phyloP scores from a whole-genome alignment of 2,888 invertebrate genomes.

The Dicycla oo region DNA sequence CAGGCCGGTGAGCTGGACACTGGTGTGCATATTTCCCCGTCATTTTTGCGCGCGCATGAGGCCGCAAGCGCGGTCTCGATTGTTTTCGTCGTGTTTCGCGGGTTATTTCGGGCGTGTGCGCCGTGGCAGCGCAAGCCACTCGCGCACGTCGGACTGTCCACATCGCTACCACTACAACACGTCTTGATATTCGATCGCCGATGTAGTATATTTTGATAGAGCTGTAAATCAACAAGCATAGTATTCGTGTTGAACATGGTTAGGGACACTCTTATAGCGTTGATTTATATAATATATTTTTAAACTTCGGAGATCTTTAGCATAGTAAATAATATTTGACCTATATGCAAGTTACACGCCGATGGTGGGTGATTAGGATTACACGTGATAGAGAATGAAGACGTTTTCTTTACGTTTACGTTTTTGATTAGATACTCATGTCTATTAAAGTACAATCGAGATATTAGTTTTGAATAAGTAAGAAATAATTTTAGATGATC shows the following conservation, averaged over 20 bases:
- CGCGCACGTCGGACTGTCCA: conserved; percentile 82
- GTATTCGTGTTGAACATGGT: conserved; percentile 16
- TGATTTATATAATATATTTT: conserved; percentile 26
- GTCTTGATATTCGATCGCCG: conserved; percentile 77
- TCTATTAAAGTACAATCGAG: background rate
- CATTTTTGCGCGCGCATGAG: conserved; percentile 85
- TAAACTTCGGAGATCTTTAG: background rate
- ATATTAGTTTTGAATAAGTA: background rate
- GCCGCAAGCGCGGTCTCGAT: conserved; percentile 85
- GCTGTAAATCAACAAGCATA: conserved; percentile 34
- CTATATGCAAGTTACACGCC: conserved; percentile 4
- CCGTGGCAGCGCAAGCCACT: conserved; percentile 83
- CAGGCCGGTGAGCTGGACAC: conserved; percentile 61
- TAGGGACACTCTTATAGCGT: conserved; percentile 6
- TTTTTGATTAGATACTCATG: background rate
- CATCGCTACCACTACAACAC: conserved; percentile 78
- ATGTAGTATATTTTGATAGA: conserved; percentile 57
- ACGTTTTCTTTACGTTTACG: background rate
- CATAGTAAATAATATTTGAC: conserved; percentile 1
- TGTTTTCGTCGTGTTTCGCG: conserved; percentile 90
- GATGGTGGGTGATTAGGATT: background rate
- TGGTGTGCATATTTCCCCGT: conserved; percentile 82
- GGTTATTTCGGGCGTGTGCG: conserved; percentile 87
- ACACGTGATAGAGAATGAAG: background rate
- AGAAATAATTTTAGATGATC: background rate